Evolutionary conservation across 2,113 vertebrate species (phyloP), one percentile per base, ranked within the genome.

Genomic region (Thamnaconus septentrionalis): DNA sequence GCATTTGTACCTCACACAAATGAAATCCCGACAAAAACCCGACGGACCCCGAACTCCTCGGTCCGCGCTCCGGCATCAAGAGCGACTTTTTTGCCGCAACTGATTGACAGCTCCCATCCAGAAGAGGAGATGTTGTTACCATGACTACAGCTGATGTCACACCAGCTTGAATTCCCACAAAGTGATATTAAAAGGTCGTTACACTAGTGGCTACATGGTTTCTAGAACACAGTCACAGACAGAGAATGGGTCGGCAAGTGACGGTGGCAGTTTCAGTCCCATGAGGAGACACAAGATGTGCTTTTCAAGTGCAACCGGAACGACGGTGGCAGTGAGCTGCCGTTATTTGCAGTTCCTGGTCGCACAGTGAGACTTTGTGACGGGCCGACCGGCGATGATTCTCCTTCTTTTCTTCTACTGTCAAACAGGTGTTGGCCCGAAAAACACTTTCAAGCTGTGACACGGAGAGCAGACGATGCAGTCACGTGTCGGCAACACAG

Each of bases 271-370:
- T 70, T 56, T 31, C 51, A 77, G 73, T 72, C 31, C 39, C 57
- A 76, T 81, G 71, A 61, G 74, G 74, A 77, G 75, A 77, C 64
- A 31, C 18, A 31, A 31, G 18, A 18, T 87, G 87, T 90, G 89
- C 83, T 90, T 87, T 64, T 65, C 18, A 82, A 81, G 69, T 90
- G 85, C 69, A 73, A 69, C 70, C 61, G 74, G 50, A 64, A 74
- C 41, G 65, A 77, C 75, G 82, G 86, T 76, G 89, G 90, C 90
- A 92, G 90, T 87, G 86, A 86, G 76, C 61, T 89, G 90, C 89
- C 89, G 75, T 89, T 82, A 52, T 85, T 85, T 78, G 88, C 83
- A 86, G 75, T 71, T 70, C 88, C 81, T 65, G 68, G 77, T 40
- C 18, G 7, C 11, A 56, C 40, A 45, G 65, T 40, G 45, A 10